Percentiles rank a stretch among this genome's conserved stretches.
phyloP scores from a whole-genome alignment of 2,113 vertebrate genomes.

The Mirounga angustirostris region DNA sequence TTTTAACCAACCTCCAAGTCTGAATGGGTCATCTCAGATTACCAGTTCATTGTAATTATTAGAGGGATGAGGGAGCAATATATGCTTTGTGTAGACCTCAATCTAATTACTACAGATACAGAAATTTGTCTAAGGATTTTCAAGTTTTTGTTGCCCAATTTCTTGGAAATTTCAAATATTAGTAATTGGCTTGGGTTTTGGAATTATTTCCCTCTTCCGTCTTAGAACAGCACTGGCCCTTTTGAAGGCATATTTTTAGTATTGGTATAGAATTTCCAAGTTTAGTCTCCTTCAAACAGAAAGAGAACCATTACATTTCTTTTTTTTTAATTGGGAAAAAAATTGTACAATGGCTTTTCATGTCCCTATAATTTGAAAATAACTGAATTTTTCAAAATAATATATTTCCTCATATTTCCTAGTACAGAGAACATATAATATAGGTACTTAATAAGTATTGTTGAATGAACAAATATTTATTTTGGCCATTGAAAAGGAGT shows the following conservation, averaged over 20 bases:
- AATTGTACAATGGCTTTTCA: neutral
- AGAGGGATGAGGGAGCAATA: neutral
- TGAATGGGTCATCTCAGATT: neutral
- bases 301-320: neutral
- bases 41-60: neutral
- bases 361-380: conserved; percentile 7
- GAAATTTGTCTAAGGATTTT: neutral
- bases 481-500: neutral
- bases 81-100: neutral
- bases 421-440: neutral
- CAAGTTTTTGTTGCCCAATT: neutral
- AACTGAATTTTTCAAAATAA: neutral
- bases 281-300: conserved; percentile 1
- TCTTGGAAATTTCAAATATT: conserved; percentile 23
- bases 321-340: neutral
- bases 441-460: neutral
- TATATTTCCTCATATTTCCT: neutral
- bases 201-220: neutral
- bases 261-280: neutral
- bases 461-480: conserved; percentile 11
- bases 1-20: neutral
- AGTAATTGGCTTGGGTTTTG: neutral
- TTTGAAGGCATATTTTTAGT: conserved; percentile 29
- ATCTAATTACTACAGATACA: neutral
- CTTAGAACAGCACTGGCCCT: neutral